Evolutionary conservation across 1,140 invertebrate species (phyloP).

Genomic region (Leptinotarsa texana): DNA sequence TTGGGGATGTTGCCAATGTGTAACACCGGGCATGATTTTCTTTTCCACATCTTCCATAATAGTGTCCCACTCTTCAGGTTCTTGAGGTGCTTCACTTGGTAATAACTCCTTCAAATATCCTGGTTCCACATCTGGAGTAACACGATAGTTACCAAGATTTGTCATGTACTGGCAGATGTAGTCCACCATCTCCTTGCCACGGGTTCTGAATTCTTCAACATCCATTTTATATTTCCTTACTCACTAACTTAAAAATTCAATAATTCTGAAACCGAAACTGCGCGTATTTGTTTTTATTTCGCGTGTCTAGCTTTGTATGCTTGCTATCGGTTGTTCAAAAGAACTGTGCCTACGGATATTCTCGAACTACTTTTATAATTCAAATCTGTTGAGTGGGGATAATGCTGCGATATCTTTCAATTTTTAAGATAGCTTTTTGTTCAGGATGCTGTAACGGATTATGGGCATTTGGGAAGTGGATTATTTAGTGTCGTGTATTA

Average conservation of each 20-base stretch:
- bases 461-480: background rate
- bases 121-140: slow-evolving; percentile 80
- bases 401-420: background rate
- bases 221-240: slow-evolving; percentile 66
- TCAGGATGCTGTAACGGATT: background rate
- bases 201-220: slow-evolving; percentile 77
- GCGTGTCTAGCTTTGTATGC: background rate
- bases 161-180: slow-evolving; percentile 89
- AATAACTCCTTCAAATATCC: slow-evolving; percentile 81
- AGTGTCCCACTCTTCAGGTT: slow-evolving; percentile 80
- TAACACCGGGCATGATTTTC: slow-evolving; percentile 93
- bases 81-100: slow-evolving; percentile 75
- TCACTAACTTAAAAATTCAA: background rate
- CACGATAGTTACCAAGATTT: slow-evolving; percentile 71
- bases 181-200: slow-evolving; percentile 90
- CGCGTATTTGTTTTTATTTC: background rate
- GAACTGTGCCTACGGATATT: background rate
- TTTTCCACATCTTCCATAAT: slow-evolving; percentile 89
- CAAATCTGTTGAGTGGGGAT: background rate
- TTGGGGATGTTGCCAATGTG: slow-evolving; percentile 95
- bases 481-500: background rate
- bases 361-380: slow-evolving; percentile 2
- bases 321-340: background rate
- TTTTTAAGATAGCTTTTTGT: background rate
- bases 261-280: background rate